These are phyloP conservation scores for Caprella mutica DNA, from an alignment of 2,888 invertebrate species.

Conservation along the genomic window DNA sequence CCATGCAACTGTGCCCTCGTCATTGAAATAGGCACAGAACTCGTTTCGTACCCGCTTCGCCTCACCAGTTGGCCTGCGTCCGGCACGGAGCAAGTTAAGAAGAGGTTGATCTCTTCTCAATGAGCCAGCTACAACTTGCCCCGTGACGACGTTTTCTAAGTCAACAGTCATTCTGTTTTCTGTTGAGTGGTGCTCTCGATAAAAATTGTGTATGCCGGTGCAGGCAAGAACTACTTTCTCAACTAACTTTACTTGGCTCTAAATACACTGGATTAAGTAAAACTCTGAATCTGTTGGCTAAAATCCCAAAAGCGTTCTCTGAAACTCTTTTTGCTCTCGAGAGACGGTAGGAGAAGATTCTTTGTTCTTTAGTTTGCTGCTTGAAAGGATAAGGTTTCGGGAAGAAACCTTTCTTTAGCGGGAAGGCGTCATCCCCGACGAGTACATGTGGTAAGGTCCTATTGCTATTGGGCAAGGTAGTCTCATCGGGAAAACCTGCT, in stretches of 20 bases:
- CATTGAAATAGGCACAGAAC: constrained; percentile 1
- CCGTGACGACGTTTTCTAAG: background rate
- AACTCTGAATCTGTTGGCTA: constrained; percentile 14
- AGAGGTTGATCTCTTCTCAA: background rate
- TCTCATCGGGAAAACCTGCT: constrained; percentile 2
- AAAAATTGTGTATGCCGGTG: background rate
- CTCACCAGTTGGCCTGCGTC: background rate
- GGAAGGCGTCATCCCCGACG: constrained; percentile 19
- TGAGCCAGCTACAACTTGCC: background rate
- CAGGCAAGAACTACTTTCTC: background rate
- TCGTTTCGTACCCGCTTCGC: background rate
- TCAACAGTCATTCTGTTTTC: background rate
- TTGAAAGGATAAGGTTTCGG: constrained; percentile 12
- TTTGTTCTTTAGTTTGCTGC: background rate
- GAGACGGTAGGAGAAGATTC: constrained; percentile 20
- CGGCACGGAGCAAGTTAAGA: background rate
- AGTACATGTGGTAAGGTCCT: constrained; percentile 9
- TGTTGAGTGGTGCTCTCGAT: too few relatives aligned
- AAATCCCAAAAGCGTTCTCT: constrained; percentile 24
- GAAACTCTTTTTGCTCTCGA: constrained; percentile 12
- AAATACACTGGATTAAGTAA: constrained; percentile 1
- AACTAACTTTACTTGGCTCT: background rate
- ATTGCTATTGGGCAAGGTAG: background rate
- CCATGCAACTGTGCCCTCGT: background rate
- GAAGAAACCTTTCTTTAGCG: constrained; percentile 2